Evolutionary conservation across 1,140 invertebrate genomes (phyloP), one percentile per base, ranked within the genome.

Genomic region (Pogonomyrmex barbatus): DNA sequence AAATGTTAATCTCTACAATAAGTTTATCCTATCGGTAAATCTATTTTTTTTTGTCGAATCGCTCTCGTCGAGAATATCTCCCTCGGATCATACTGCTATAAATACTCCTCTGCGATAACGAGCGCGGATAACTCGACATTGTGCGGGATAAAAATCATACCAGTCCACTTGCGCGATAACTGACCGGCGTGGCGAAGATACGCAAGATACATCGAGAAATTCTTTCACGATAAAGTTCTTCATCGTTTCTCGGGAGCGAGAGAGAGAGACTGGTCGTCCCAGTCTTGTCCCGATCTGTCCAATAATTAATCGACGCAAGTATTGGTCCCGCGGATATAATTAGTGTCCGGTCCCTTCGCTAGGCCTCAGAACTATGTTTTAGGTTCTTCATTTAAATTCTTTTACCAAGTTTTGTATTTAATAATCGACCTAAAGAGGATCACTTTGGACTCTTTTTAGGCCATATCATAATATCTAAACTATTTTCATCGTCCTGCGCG

Each of bases 271-370:
- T 78, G 71, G 65, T 89, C 62, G 76, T 63, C 76, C 71, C 71
- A 50, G 58, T 88, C 71, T 89, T 71, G 70, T 58, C 39, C 67
- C n/a, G 24, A 50, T 76, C 81, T 83, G 73, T 75, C 33, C 39
- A 82, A 86, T 84, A 88, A 89, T 89, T 89, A 88, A 88, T 77
- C 71, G 52, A 45, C 30, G 12, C 10, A 60, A 88, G 79, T 85
- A 91, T 91, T 89, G 88, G 70, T 84, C 68, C 39, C 17, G 54
- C 33, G n/a, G 79, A 83, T 75, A 73, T 82, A 83, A 83, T 83
- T 83, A 83, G 79, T 39, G 33, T 14, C 42, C 42, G 24, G 42
- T 50, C 30, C 2, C 65, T 73, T 58, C 33, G 39, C 42, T 30
- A 47, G 12, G 56, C 62, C 54, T 75, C 54, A 33, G 42, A 83